A percentile compares a stretch with the other conserved stretches of the same genome.
phyloP scores from a whole-genome alignment of 1,140 invertebrate species.

The Pogonognathellus flavescens region DNA sequence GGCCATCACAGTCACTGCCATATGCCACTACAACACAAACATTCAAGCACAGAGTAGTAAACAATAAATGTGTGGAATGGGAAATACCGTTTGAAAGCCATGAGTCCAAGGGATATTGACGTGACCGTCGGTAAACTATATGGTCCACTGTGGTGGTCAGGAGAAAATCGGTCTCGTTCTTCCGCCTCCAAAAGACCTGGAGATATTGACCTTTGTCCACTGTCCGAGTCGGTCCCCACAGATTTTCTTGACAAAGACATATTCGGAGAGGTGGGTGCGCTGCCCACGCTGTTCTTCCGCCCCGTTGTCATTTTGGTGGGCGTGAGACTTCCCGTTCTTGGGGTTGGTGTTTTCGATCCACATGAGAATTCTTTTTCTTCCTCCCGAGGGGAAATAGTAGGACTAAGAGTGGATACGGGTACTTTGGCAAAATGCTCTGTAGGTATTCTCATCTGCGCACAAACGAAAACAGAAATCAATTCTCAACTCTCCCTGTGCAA shows the following conservation, averaged over 20 bases:
- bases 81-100: conserved; percentile 65
- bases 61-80: background rate
- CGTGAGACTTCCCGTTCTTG: conserved; percentile 54
- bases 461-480: conserved; percentile 29
- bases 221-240: conserved; percentile 70
- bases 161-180: conserved; percentile 59
- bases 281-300: conserved; percentile 71
- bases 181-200: conserved; percentile 59
- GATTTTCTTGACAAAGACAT: conserved; percentile 69
- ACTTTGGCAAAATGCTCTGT: conserved; percentile 96
- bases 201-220: conserved; percentile 66
- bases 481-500: background rate
- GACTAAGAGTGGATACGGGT: conserved; percentile 91
- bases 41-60: too few species aligned
- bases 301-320: conserved; percentile 57
- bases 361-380: conserved; percentile 72
- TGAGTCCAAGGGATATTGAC: conserved; percentile 68
- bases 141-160: conserved; percentile 62
- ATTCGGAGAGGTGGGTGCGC: conserved; percentile 79
- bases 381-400: conserved; percentile 79
- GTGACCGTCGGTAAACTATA: conserved; percentile 70
- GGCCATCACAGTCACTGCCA: conserved; percentile 69
- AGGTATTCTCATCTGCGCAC: conserved; percentile 93
- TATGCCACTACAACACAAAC: background rate
- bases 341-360: conserved; percentile 34